These are phyloP conservation scores for Hyles lineata DNA, from an alignment of 2,888 invertebrate species.

Conservation along the genomic window DNA sequence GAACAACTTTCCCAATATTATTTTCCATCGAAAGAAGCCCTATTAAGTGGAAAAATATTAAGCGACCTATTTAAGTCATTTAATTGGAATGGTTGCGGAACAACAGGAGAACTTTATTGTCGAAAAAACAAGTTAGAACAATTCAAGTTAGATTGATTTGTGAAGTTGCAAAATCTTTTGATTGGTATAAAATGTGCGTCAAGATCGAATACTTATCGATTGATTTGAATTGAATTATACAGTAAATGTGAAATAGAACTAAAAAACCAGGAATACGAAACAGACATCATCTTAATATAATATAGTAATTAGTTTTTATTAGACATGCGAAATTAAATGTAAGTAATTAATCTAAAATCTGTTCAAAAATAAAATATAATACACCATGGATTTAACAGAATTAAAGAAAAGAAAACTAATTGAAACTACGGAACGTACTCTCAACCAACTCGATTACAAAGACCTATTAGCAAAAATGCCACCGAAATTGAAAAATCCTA, in stretches of 20 bases:
- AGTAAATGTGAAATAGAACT: too few species aligned
- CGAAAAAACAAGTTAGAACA: background rate
- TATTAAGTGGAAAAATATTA: slow-evolving; percentile 5
- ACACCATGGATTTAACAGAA: too few species aligned
- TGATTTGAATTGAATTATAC: too few species aligned
- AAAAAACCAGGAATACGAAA: too few species aligned
- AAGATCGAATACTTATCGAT: too few species aligned
- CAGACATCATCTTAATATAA: too few species aligned
- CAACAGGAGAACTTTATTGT: slow-evolving; percentile 1
- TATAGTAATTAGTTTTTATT: too few species aligned
- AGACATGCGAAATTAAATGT: too few species aligned
- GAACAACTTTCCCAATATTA: background rate
- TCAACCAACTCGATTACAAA: slow-evolving; percentile 22
- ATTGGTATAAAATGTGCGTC: background rate
- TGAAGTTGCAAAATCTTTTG: background rate
- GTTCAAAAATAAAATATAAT: too few species aligned
- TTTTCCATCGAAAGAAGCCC: background rate
- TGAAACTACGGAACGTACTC: background rate
- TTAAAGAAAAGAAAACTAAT: too few species aligned
- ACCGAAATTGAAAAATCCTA: slow-evolving; percentile 55
- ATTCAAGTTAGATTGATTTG: background rate
- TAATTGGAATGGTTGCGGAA: background rate
- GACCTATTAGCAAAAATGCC: slow-evolving; percentile 43
- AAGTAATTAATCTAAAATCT: too few species aligned
- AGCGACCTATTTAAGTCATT: background rate